Evolutionary conservation across 2,113 vertebrate species (phyloP).

Genomic region (Pluvialis apricaria): DNA sequence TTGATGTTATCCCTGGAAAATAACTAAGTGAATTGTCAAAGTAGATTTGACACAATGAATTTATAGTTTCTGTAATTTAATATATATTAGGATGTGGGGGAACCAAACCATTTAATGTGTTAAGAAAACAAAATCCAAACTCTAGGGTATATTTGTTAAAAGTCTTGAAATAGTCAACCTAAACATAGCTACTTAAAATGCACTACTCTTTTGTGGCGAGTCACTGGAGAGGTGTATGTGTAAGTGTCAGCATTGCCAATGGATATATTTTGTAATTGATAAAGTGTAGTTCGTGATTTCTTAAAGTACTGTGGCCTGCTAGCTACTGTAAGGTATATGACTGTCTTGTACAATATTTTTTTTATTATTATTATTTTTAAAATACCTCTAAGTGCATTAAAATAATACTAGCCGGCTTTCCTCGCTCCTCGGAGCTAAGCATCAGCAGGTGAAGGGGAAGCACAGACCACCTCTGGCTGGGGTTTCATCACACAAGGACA

Average conservation of each 20-base stretch:
- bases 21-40: neutral
- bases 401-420: neutral
- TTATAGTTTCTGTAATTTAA: neutral
- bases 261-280: neutral
- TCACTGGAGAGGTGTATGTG: neutral
- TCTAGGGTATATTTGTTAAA: neutral
- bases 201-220: neutral
- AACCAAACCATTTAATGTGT: neutral
- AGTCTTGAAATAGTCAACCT: neutral
- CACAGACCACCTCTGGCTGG: neutral
- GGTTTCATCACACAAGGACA: accelerated
- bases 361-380: neutral
- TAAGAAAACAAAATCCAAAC: neutral
- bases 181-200: neutral
- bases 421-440: neutral
- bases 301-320: neutral
- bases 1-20: neutral
- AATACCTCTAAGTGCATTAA: neutral
- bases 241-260: neutral
- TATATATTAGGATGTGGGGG: neutral
- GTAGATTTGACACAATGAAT: neutral
- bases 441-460: neutral
- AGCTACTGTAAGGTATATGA: neutral
- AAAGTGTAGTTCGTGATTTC: neutral
- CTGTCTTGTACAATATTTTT: neutral